Conservation (phyloP, 2,888 invertebrate species). For the Clanis bilineata region DNA sequence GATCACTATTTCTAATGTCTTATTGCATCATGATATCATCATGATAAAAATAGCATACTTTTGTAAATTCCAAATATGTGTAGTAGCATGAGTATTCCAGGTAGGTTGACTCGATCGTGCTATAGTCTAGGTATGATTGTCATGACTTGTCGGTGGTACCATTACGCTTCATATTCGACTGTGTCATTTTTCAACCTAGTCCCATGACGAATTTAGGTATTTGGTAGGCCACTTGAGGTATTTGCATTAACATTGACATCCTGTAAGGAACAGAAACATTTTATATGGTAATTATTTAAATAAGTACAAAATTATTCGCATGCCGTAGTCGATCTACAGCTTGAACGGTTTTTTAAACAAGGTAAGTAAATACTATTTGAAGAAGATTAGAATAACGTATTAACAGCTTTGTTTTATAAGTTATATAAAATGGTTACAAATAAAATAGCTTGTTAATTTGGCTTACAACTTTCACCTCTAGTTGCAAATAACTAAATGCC, state of each 20-base stretch:
- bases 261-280: slow-evolving; percentile 76
- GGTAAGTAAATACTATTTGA: no score
- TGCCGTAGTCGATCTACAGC: neutral
- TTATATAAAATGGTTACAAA: no score
- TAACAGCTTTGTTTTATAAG: no score
- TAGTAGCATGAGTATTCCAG: neutral
- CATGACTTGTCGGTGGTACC: slow-evolving; percentile 45
- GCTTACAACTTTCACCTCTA: no score
- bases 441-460: no score
- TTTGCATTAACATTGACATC: slow-evolving; percentile 92
- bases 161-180: slow-evolving; percentile 13
- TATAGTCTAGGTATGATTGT: slow-evolving; percentile 25
- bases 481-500: no score
- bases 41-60: no score
- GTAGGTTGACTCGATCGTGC: neutral
- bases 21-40: no score
- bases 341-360: neutral
- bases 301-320: neutral
- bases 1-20: no score
- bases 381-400: no score
- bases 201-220: slow-evolving; percentile 94
- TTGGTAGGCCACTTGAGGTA: slow-evolving; percentile 91
- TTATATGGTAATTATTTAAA: neutral
- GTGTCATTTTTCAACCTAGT: slow-evolving; percentile 83
- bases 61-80: no score